Conservation (phyloP, 2,888 invertebrate genomes). For the Endomychus coccineus region DNA sequence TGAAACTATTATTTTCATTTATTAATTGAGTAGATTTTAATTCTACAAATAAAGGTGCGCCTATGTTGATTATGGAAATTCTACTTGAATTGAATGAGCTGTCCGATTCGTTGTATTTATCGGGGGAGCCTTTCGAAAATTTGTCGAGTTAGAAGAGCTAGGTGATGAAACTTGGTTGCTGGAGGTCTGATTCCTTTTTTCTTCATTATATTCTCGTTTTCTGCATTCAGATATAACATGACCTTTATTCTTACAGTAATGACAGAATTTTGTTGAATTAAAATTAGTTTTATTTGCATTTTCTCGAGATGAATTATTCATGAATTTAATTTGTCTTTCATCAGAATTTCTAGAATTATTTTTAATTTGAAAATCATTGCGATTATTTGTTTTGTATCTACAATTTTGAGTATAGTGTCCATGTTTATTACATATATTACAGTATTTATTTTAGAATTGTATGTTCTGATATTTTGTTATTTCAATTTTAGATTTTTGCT, state of each 20-base stretch:
- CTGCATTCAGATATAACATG: constrained; percentile 18
- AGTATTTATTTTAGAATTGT: too few species aligned
- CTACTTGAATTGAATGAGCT: constrained; percentile 11
- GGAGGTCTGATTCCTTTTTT: constrained; percentile 7
- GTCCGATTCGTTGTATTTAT: constrained; percentile 7
- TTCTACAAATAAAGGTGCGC: constrained; percentile 9
- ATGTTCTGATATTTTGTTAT: constrained; percentile 2
- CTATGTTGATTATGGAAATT: constrained; percentile 11
- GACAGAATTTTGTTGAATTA: too few species aligned
- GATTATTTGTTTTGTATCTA: too few species aligned
- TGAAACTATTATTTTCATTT: constrained; percentile 8
- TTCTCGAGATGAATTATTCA: too few species aligned
- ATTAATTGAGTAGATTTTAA: constrained; percentile 6
- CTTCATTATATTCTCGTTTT: constrained; percentile 22
- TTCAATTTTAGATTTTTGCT: constrained; percentile 2
- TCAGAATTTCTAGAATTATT: too few species aligned
- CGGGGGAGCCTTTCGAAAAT: constrained; percentile 7
- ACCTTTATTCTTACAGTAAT: too few species aligned
- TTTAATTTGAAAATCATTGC: too few species aligned
- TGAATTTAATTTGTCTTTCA: too few species aligned
- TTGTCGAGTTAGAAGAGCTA: constrained; percentile 5
- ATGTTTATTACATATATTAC: constrained; percentile 18
- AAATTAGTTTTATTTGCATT: too few species aligned
- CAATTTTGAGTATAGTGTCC: too few species aligned
- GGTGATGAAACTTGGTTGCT: neutral